Base-by-base conservation (phyloP, 2,113 vertebrate genomes). In the Parus major region DNA sequence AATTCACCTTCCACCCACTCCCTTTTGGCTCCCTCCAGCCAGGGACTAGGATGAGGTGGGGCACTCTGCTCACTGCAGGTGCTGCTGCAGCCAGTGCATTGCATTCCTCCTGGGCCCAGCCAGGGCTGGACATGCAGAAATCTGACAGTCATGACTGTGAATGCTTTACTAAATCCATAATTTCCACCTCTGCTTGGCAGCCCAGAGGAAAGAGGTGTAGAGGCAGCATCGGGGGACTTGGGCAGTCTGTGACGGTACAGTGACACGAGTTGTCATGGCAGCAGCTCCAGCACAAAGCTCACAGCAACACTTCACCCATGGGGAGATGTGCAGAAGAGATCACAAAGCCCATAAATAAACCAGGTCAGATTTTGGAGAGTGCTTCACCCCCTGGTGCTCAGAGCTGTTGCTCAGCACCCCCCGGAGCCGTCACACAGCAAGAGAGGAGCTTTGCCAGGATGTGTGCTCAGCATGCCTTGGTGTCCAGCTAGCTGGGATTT, bases 371-470 rank as follows among this genome's bases (percentile, higher is more conserved):
- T 86, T 52, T 42, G 77, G 36, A 66, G 83, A 70, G 25, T 9
- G 16, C 18, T 20, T 81, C 76, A 60, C 56, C 33, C 64, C 23
- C 7, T 6, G 12, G 41, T 4, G 28, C 83, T 72, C 49, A 15
- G 81, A 85, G 89, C 52, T 60, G 53, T 49, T n/a, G 9, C 69
- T 95, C 86, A 69, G 70, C 41, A 57, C 35, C 57, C 57, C 80
- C 66, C 0, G 0, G 83, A 70, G 91, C 19, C 82, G 22, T 23
- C 64, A 35, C 49, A 55, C 52, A 44, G 56, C 4, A 4, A 39
- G 66, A 64, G 41, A 76, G 73, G 46, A 92, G 28, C 57, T 63
- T 17, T 95, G 94, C 91, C 95, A 97, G 91, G 73, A 55, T 50
- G 57, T 94, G 82, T 77, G 88, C 83, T 92, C 77, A 87, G 70